Evolutionary conservation across 2,113 vertebrate species (phyloP), one percentile per base, ranked within the genome.

Genomic region (Actinemys pallida): DNA sequence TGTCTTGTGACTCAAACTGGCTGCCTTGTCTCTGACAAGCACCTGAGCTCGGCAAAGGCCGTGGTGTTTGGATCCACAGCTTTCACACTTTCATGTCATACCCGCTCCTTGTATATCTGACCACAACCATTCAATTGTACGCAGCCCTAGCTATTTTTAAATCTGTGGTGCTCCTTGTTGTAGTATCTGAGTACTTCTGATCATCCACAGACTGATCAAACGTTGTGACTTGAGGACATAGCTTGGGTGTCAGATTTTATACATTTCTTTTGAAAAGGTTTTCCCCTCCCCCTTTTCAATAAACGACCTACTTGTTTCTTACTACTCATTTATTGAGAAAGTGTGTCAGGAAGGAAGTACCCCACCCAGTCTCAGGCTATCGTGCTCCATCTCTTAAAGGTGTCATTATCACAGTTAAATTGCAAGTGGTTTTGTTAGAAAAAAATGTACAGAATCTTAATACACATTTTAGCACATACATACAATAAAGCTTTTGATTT

Each of bases 351-450:
- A 96, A 97, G 97, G 97, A 97, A 96, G 86, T 78, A 90, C 96
- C 95, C 97, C 97, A 96, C 97, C 97, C 93, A 96, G 87, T 95
- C 94, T 94, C 90, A 85, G 86, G 83, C 93, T 90, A 89, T 89
- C 92, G 76, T 39, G 79, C 59, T 91, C 65, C 11, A 4, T 95
- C 95, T 82, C 92, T 95, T 83, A 86, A 96, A 97, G 96, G 94
- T 96, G 82, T 94, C 35, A 84, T 29, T 35, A 1, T 8, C 25
- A 14, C 57, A 12, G 87, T 84, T 95, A 80, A 94, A 95, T 42
- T 88, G 27, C 95, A 83, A 69, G 57, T 45, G 83, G 69, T 0
- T 27, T 90, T 86, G 47, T 14, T 47, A 19, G 8, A 13, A 39
- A 2, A 49, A 50, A 65, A 10, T 1, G 2, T 10, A 86, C 35